Base-by-base conservation (phyloP, 2,113 vertebrate species). In the Accipiter cooperii region DNA sequence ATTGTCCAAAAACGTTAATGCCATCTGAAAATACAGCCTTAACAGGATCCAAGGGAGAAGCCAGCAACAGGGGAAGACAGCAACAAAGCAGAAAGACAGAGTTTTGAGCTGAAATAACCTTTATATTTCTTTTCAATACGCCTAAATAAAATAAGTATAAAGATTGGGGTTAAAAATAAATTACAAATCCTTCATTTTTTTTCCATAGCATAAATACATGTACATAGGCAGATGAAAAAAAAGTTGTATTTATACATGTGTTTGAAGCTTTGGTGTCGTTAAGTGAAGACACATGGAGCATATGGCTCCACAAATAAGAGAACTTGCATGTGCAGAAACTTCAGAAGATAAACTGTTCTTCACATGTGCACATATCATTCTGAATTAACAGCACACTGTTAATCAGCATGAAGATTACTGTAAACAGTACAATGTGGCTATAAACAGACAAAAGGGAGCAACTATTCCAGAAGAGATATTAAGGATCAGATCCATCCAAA, bases 221-320 rank as follows among this genome's bases (percentile, higher is more conserved):
- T 38, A 52, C 13, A 52, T 22, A 64, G 18, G 5, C 11, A 61
- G 15, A 64, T 11, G 2, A 86, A 83, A 36, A 70, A 73, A 19
- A 28, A 20, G 7, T 1, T 81, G 6, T 49, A 7, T 69, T 84
- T 87, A 44, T 34, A 31, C 3, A 33, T 8, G 16, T 38, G 3
- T 81, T 94, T 69, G 55, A 55, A 69, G 36, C 8, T 96, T 66
- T 83, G 70, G 8, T 34, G 44, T 34, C 31, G 17, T 47, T 44
- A 96, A 93, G 73, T 79, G 74, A 96, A 92, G 87, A 80, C 47
- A 95, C 14, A 76, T 21, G 15, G 60, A 79, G 9, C 16, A 74
- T 40, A 13, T 49, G 14, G 14, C 8, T 84, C 10, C 52, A 34
- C 7, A 65, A 61, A 28, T 52, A 63, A 73, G 10, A 44, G 11